Conservation (phyloP, 2,888 invertebrate species). For the Stictocephala bisonia region DNA sequence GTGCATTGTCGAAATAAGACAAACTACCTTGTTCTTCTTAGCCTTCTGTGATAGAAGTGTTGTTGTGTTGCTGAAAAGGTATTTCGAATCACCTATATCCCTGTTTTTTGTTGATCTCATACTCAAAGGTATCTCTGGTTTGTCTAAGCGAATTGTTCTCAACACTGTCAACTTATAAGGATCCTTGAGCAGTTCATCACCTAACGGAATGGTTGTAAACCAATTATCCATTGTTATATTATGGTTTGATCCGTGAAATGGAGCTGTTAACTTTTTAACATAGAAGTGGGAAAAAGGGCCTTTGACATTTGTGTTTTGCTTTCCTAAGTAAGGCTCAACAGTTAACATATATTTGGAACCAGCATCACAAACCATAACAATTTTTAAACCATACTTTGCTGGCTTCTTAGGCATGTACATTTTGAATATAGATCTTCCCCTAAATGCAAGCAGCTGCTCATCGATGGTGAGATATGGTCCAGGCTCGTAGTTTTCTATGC, state of each 20-base stretch:
- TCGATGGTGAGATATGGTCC: too few species aligned
- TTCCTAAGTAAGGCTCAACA: slow-evolving; percentile 24
- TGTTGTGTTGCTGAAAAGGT: neutral
- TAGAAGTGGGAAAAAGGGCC: neutral
- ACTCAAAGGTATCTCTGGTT: neutral
- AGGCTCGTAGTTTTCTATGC: slow-evolving; percentile 19
- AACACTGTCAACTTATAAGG: slow-evolving; percentile 6
- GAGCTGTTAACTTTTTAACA: too few species aligned
- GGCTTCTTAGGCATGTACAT: slow-evolving; percentile 19
- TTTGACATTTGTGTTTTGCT: neutral
- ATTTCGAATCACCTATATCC: neutral
- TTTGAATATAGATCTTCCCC: too few species aligned
- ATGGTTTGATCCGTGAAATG: too few species aligned
- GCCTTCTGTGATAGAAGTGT: slow-evolving; percentile 6
- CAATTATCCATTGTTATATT: too few species aligned
- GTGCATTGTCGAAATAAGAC: slow-evolving; percentile 21
- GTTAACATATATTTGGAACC: slow-evolving; percentile 15
- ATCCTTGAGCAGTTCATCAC: neutral
- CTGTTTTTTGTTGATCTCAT: slow-evolving; percentile 4
- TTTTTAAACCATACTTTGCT: slow-evolving; percentile 19
- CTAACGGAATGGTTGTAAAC: too few species aligned
- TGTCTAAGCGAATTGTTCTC: neutral
- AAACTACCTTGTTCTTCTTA: slow-evolving; percentile 22
- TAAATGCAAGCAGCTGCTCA: slow-evolving; percentile 30
- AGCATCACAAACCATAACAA: too few species aligned